These are phyloP conservation scores for Hemibagrus guttatus DNA, from an alignment of 2,797 vertebrate genomes.

Conservation along the genomic window DNA sequence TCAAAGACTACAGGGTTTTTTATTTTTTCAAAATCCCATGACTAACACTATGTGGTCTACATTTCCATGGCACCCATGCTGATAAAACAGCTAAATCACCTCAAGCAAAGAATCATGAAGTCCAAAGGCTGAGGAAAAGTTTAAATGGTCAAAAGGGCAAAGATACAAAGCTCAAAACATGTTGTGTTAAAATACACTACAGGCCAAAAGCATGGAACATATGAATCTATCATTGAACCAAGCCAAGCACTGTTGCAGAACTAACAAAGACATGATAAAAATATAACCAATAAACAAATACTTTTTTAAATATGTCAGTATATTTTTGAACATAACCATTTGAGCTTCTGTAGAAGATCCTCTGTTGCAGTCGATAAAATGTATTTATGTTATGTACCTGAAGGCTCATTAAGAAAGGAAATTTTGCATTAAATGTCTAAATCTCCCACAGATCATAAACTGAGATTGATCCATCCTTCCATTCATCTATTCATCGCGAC, in stretches of 20 bases:
- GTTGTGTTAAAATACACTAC: not conserved
- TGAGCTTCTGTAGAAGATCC: not conserved
- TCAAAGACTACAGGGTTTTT: not conserved
- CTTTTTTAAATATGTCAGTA: no score
- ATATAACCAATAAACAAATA: no score
- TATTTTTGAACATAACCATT: not conserved
- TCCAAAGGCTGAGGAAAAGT: not conserved
- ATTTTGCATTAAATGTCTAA: not conserved
- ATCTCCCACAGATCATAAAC: not conserved
- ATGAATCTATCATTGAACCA: not conserved
- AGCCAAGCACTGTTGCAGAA: not conserved
- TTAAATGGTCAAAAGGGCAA: slow-evolving; percentile 3
- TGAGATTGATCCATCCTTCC: not conserved
- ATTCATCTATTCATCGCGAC: no score
- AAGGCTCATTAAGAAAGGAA: not conserved
- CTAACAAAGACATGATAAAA: not conserved
- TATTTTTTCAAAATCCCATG: not conserved
- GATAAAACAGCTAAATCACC: not conserved
- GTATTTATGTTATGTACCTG: not conserved
- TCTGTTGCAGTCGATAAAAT: not conserved
- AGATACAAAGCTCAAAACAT: not conserved
- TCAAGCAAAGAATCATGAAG: not conserved
- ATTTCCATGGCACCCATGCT: not conserved
- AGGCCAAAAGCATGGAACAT: not conserved
- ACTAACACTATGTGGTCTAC: not conserved